phyloP scores from a whole-genome alignment of 2,888 invertebrate species.

The Nineta flava region DNA sequence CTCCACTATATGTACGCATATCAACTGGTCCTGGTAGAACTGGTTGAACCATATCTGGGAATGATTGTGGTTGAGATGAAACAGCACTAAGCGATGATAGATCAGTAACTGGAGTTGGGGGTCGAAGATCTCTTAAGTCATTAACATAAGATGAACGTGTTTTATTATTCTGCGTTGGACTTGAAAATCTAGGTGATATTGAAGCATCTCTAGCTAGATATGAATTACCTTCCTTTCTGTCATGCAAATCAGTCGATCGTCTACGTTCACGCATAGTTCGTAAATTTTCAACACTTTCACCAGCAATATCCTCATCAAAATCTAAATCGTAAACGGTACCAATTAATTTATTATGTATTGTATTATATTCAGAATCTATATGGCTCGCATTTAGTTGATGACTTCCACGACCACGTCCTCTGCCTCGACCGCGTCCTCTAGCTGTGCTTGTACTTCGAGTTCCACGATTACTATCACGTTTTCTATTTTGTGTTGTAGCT shows the following conservation, averaged over 20 bases:
- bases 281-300: slow-evolving; percentile 57
- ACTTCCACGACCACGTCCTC: slow-evolving; percentile 27
- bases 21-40: slow-evolving; percentile 76
- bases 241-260: slow-evolving; percentile 54
- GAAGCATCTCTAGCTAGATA: slow-evolving; percentile 34
- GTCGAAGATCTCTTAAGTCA: slow-evolving; percentile 31
- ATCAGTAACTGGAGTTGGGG: slow-evolving; percentile 32
- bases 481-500: slow-evolving; percentile 31
- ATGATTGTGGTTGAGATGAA: slow-evolving; percentile 23
- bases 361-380: slow-evolving; percentile 39
- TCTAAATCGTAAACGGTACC: slow-evolving; percentile 80
- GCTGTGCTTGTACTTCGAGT: slow-evolving; percentile 19
- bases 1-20: slow-evolving; percentile 68
- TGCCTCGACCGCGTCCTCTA: slow-evolving; percentile 26
- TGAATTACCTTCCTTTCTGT: slow-evolving; percentile 35
- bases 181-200: slow-evolving; percentile 38
- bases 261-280: slow-evolving; percentile 64
- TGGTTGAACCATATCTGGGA: slow-evolving; percentile 47
- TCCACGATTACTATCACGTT: slow-evolving; percentile 22
- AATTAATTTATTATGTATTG: slow-evolving; percentile 63
- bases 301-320: slow-evolving; percentile 67
- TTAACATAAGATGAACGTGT: slow-evolving; percentile 22
- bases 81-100: slow-evolving; percentile 14
- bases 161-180: slow-evolving; percentile 31
- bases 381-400: slow-evolving; percentile 20